phyloP scores from a whole-genome alignment of 2,113 vertebrate genomes.

The Corapipo altera region DNA sequence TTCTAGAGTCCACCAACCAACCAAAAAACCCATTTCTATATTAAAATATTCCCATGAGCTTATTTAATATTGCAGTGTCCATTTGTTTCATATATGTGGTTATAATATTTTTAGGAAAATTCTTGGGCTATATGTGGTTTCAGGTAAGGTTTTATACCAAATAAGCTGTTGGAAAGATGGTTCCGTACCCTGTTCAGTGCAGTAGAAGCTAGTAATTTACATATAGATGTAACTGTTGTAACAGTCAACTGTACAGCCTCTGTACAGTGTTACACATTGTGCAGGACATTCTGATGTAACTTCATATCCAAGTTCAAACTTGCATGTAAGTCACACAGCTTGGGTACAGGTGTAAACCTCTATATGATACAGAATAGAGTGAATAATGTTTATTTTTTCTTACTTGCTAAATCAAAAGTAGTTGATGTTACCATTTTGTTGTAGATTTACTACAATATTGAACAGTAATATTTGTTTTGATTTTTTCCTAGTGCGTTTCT shows the following conservation, averaged over 20 bases:
- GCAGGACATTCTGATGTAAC: background rate
- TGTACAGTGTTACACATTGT: background rate
- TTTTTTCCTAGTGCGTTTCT: constrained; percentile 86
- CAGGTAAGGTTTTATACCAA: background rate
- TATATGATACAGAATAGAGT: background rate
- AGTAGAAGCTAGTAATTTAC: background rate
- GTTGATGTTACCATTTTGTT: background rate
- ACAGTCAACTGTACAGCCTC: background rate
- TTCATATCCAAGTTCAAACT: background rate
- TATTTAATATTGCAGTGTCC: background rate
- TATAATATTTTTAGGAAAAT: background rate
- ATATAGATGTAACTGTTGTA: background rate
- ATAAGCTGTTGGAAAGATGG: background rate
- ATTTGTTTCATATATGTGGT: background rate
- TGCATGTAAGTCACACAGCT: background rate
- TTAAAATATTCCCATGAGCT: background rate
- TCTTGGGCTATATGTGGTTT: background rate
- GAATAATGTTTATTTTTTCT: background rate
- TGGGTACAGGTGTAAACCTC: background rate
- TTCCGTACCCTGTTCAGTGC: background rate
- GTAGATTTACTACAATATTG: background rate
- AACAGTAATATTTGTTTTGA: background rate
- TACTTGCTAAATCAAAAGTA: background rate
- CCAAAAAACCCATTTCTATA: background rate
- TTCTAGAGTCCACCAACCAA: background rate